Evolutionary conservation across 2,113 vertebrate species (phyloP).

Genomic region (Chrysemys picta): DNA sequence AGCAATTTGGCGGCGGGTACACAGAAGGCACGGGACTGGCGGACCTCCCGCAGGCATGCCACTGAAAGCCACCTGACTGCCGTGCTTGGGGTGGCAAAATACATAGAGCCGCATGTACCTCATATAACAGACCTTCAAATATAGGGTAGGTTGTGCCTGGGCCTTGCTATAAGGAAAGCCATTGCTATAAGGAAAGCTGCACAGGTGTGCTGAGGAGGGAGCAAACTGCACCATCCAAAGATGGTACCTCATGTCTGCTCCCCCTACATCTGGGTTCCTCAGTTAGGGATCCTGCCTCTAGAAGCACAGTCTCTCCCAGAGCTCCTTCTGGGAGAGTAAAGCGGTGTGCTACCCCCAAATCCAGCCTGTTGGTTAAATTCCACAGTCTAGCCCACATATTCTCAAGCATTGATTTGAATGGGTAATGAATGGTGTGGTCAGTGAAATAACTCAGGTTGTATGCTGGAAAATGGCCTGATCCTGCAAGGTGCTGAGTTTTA

Average conservation of each 20-base stretch:
- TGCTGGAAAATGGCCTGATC: not conserved
- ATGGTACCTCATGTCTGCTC: not conserved
- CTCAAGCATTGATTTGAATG: not conserved
- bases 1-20: too few species aligned
- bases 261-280: not conserved
- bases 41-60: too few species aligned
- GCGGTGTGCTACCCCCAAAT: not conserved
- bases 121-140: not conserved
- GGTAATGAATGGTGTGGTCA: not conserved
- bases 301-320: fast-evolving
- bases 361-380: not conserved
- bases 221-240: not conserved
- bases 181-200: not conserved
- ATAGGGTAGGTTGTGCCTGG: not conserved
- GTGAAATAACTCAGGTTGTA: not conserved
- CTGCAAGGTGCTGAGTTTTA: not conserved
- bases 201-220: not conserved
- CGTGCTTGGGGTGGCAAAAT: too few species aligned
- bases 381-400: not conserved
- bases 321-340: not conserved
- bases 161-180: fast-evolving
- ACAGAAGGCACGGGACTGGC: too few species aligned
- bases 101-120: not conserved
- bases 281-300: not conserved
- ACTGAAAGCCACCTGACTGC: too few species aligned